Evolutionary conservation across 2,113 vertebrate genomes (phyloP).

Genomic region (Hipposideros armiger): DNA sequence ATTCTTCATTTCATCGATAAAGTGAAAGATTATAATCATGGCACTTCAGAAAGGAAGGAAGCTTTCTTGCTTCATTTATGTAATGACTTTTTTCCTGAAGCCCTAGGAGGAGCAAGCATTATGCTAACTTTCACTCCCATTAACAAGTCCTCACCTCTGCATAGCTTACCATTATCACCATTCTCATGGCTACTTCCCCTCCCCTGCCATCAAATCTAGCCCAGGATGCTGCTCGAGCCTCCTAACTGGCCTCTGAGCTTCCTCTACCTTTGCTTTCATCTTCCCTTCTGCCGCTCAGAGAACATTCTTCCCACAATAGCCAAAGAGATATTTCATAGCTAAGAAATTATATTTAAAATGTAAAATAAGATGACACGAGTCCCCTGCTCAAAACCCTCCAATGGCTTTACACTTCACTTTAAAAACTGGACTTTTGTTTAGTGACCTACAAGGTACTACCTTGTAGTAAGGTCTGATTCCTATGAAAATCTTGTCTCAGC

Average conservation of each 20-base stretch:
- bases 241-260: not conserved
- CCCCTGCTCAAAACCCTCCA: not conserved
- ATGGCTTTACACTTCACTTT: not conserved
- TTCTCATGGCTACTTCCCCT: not conserved
- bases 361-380: not conserved
- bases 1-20: not conserved
- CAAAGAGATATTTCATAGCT: not conserved
- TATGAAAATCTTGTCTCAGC: not conserved
- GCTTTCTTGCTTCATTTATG: not conserved
- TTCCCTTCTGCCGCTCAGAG: not conserved
- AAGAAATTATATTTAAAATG: constrained; percentile 19
- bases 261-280: not conserved
- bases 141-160: not conserved
- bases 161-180: not conserved
- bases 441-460: not conserved
- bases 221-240: not conserved
- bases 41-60: not conserved
- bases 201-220: not conserved
- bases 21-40: not conserved
- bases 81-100: not conserved
- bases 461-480: not conserved
- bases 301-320: not conserved
- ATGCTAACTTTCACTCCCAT: not conserved
- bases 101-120: not conserved
- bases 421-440: not conserved